Conservation (phyloP, 2,113 vertebrate species). For the Ailurus styani region DNA sequence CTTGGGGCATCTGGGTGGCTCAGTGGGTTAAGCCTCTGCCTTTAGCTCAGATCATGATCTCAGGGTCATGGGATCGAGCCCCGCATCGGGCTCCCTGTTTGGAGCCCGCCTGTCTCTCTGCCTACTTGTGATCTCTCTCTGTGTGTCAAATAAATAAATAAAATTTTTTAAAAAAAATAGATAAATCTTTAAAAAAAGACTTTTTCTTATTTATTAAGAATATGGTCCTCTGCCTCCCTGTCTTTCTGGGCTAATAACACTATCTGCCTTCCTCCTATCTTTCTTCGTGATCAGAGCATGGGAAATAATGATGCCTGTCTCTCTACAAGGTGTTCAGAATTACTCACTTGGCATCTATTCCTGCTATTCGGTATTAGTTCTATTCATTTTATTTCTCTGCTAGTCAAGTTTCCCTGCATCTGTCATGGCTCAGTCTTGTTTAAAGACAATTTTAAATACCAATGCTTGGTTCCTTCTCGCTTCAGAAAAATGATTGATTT, state of each 20-base stretch:
- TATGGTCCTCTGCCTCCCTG: fast-evolving
- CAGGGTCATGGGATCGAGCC: too few relatives aligned
- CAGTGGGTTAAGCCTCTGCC: too few relatives aligned
- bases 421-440: neutral
- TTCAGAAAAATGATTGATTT: neutral
- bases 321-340: neutral
- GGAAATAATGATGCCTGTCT: neutral
- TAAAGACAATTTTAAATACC: neutral
- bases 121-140: too few relatives aligned
- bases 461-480: neutral
- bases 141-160: too few relatives aligned
- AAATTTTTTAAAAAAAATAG: too few relatives aligned
- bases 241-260: neutral
- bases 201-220: neutral
- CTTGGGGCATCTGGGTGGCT: too few relatives aligned
- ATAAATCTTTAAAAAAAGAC: too few relatives aligned
- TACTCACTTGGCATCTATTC: neutral
- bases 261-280: neutral
- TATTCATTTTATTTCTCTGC: neutral
- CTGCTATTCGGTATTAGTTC: neutral
- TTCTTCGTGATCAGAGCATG: neutral
- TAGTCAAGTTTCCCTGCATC: neutral
- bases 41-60: too few relatives aligned
- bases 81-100: too few relatives aligned
- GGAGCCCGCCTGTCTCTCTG: too few relatives aligned